A percentile compares a stretch with the other conserved stretches of the same genome.
phyloP scores from a whole-genome alignment of 2,797 vertebrate genomes.

The Onychomys arenicola region DNA sequence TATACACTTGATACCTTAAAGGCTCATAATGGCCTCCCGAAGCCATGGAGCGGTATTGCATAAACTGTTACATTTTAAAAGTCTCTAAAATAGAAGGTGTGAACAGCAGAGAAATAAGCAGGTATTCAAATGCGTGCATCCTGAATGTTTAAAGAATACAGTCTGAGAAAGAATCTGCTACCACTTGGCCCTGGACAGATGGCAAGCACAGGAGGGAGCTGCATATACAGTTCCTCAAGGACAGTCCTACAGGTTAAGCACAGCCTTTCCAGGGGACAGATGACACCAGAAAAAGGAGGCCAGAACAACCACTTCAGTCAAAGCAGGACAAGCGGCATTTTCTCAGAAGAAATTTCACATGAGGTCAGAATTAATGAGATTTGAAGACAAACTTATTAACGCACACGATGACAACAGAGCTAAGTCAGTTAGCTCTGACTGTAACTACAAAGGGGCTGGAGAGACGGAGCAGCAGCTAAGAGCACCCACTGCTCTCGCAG shows the following conservation, averaged over 20 bases:
- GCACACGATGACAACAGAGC: background rate
- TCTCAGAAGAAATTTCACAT: background rate
- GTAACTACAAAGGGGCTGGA: too few species aligned
- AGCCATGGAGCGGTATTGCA: background rate
- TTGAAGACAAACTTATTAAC: background rate
- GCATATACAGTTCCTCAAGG: background rate
- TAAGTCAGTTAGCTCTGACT: too few species aligned
- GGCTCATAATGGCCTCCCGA: background rate
- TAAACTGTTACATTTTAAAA: constrained; percentile 20
- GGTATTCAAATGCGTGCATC: background rate
- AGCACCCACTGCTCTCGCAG: too few species aligned
- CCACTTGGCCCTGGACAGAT: background rate
- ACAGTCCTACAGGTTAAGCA: background rate
- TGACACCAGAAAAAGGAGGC: background rate
- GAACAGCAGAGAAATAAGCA: background rate
- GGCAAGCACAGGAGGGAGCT: too few species aligned
- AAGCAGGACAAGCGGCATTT: background rate
- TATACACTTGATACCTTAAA: background rate
- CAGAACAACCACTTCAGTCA: background rate
- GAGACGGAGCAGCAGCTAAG: background rate
- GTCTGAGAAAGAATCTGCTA: background rate
- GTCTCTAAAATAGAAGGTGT: background rate
- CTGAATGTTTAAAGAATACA: background rate
- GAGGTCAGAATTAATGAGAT: background rate
- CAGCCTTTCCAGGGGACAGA: background rate